Percentiles rank a stretch among this genome's conserved stretches.
phyloP scores from a whole-genome alignment of 2,797 vertebrate species.

The Anguilla obscura region DNA sequence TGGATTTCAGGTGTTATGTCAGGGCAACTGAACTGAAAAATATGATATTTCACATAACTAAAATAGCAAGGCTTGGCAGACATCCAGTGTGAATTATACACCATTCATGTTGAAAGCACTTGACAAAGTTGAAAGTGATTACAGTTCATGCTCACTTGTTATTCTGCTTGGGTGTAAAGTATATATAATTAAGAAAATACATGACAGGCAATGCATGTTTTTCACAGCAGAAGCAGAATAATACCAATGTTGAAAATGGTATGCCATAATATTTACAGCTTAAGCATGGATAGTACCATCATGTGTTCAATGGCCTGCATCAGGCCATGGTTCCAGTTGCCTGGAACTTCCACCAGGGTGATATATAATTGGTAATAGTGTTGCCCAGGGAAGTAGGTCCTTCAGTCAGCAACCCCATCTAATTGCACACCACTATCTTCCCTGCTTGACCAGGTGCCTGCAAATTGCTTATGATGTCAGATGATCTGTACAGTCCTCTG shows the following conservation, averaged over 20 bases:
- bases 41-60: background rate
- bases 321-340: background rate
- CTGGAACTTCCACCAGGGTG: background rate
- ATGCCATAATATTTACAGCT: background rate
- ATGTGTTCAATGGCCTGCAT: background rate
- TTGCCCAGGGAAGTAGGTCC: background rate
- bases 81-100: background rate
- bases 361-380: background rate
- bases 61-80: conserved; percentile 3
- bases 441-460: background rate
- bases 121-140: background rate
- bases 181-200: no score
- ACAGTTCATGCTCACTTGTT: background rate
- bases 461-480: background rate
- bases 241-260: background rate
- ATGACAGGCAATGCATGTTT: background rate
- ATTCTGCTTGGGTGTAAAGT: no score
- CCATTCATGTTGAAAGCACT: background rate
- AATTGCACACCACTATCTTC: background rate
- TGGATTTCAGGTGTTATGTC: background rate
- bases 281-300: background rate
- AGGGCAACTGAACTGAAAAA: background rate
- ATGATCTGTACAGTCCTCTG: background rate
- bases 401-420: background rate
- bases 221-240: background rate